Percentiles rank a stretch among this genome's conserved stretches.
Conservation (phyloP, 2,113 vertebrate genomes). For the Pseudorectes ferrugineus region DNA sequence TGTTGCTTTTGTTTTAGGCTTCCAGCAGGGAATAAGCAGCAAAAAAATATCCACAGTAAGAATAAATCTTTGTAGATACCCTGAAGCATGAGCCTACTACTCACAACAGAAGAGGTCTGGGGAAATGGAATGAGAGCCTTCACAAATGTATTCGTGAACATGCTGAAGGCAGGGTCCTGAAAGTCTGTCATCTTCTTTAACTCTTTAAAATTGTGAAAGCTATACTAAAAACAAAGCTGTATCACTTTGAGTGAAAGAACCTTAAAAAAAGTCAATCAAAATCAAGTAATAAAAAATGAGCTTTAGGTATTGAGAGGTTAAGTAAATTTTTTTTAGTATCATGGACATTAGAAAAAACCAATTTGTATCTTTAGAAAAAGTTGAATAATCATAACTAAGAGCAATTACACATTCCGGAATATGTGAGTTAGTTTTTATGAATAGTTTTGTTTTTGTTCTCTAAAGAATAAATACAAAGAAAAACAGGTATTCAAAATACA, state of each 20-base stretch:
- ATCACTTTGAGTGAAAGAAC: not conserved
- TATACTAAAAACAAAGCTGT: not conserved
- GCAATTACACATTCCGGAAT: not conserved
- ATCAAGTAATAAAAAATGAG: not conserved
- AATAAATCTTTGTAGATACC: not conserved
- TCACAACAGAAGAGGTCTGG: not conserved
- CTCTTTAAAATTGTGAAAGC: not conserved
- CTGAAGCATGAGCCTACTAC: not conserved
- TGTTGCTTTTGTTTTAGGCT: constrained; percentile 3
- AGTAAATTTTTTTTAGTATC: not conserved
- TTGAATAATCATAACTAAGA: not conserved
- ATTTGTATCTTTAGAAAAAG: not conserved
- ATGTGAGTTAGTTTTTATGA: not conserved
- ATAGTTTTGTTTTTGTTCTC: not conserved
- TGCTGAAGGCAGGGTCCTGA: not conserved
- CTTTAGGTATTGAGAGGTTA: not conserved
- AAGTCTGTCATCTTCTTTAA: not conserved
- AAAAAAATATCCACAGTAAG: not conserved
- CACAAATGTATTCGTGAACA: not conserved
- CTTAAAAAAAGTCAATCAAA: not conserved
- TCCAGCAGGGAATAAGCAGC: not conserved
- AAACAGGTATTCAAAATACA: not conserved
- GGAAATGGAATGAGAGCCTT: not conserved
- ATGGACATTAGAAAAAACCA: not conserved
- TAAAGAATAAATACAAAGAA: not conserved